Evolutionary conservation across 2,113 vertebrate species (phyloP), one percentile per base, ranked within the genome.

Genomic region (Ahaetulla prasina): DNA sequence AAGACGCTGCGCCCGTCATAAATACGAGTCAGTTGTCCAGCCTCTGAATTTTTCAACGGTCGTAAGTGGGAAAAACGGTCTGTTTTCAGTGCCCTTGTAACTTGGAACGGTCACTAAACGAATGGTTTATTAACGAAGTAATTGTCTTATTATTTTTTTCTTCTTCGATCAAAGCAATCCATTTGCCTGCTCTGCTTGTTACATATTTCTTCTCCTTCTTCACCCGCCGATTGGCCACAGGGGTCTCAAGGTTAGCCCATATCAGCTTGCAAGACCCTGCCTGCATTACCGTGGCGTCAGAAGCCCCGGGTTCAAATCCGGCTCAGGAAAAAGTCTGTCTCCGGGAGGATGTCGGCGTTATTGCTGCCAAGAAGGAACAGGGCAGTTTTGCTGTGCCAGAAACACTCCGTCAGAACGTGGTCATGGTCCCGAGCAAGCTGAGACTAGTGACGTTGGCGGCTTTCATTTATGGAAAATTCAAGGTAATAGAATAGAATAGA

Each of bases 341-440:
- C 8, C 35, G 1, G 8, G 85, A 93, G 35, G 23, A 35, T 43
- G 68, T 45, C 8, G 93, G 87, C 87, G 85, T 91, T 1, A 2
- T 2, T 3, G 1, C 3, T 0, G 0, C 88, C 0, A 47, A 9
- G 7, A 14, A 68, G 60, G 96, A 96, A 30, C 95, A 95, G 0
- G 97, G 98, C 35, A 96, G 97, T 96, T 99, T 99, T 50, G 97
- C 98, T 0, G 94, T 99, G 5, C 99, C 99, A 0, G 98, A 98
- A 91, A 97, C 95, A 8, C 98, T 99, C 4, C 94, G 97, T 55
- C 99, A 99, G 96, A 97, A 98, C 1, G 96, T 98, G 57, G 80
- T 98, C 4, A n/a, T 99, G 91, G 98, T 99, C 88, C 99, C 99
- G 94, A 99, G 98, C 97, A 99, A 99, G 94, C 63, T 99, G 94